A percentile compares a stretch with the other conserved stretches of the same genome.
Conservation (phyloP, 1,140 invertebrate species). For the Atta colombica region DNA sequence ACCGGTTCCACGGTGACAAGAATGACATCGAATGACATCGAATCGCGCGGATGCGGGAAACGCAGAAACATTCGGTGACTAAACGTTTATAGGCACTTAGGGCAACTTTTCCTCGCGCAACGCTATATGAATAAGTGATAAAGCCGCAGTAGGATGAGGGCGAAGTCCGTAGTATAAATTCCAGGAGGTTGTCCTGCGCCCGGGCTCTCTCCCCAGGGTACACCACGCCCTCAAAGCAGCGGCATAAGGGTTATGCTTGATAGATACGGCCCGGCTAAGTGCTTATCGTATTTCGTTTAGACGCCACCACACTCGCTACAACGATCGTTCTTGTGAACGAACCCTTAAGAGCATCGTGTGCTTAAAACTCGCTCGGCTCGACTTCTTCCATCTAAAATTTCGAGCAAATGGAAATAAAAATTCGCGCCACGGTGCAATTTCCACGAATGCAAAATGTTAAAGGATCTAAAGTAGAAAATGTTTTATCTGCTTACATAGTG, state of each 20-base stretch:
- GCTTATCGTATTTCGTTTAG: conserved; percentile 86
- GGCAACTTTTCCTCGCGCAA: conserved; percentile 84
- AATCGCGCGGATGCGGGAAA: conserved; percentile 68
- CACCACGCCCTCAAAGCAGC: conserved; percentile 76
- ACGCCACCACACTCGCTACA: conserved; percentile 54
- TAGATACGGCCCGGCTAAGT: conserved; percentile 85
- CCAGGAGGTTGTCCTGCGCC: conserved; percentile 83
- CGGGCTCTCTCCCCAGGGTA: conserved; percentile 78
- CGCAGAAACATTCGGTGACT: conserved; percentile 79
- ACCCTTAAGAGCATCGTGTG: conserved; percentile 68
- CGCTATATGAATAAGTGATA: conserved; percentile 86
- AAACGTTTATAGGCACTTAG: conserved; percentile 84
- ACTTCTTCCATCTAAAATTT: conserved; percentile 52
- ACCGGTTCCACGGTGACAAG: conserved; percentile 18
- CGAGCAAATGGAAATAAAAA: conserved; percentile 40
- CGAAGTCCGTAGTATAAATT: conserved; percentile 84
- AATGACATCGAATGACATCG: conserved; percentile 65
- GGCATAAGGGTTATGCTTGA: conserved; percentile 86
- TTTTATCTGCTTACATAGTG: not conserved
- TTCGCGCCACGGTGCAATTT: conserved; percentile 43
- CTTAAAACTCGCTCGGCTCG: conserved; percentile 48
- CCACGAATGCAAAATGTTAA: conserved; percentile 47
- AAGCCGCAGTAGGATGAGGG: conserved; percentile 76
- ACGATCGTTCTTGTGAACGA: conserved; percentile 73
- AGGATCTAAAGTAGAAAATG: conserved; percentile 12